These are phyloP conservation scores for Netelia inedita DNA, from an alignment of 2,888 invertebrate species.

Conservation along the genomic window DNA sequence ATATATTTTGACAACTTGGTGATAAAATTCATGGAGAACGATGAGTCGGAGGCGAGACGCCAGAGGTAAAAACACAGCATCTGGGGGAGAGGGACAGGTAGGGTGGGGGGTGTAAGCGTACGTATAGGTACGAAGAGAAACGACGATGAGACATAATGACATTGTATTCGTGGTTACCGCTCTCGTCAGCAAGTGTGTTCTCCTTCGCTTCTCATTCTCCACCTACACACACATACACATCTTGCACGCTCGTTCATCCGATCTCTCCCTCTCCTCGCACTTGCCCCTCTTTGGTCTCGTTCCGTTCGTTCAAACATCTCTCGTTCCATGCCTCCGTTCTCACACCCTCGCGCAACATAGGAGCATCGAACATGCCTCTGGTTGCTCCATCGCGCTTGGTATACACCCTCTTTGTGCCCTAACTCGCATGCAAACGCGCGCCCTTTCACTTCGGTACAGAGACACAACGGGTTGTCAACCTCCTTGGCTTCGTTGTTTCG, in stretches of 20 bases:
- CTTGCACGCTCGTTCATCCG: neutral
- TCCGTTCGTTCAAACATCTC: slow-evolving; percentile 59
- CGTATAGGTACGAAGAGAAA: slow-evolving; percentile 21
- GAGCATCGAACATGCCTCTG: slow-evolving; percentile 49
- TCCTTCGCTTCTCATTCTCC: slow-evolving; percentile 58
- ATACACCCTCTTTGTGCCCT: slow-evolving; percentile 57
- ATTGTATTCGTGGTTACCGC: slow-evolving; percentile 70
- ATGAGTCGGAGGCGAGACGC: neutral
- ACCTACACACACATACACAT: neutral
- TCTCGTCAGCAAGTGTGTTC: slow-evolving; percentile 71
- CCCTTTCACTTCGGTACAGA: slow-evolving; percentile 23
- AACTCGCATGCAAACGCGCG: slow-evolving; percentile 48
- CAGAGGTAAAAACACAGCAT: slow-evolving; percentile 33
- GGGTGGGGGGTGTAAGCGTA: too few species aligned
- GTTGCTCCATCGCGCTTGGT: slow-evolving; percentile 60
- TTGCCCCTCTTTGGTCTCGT: slow-evolving; percentile 14
- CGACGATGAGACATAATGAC: slow-evolving; percentile 68
- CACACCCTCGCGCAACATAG: slow-evolving; percentile 27
- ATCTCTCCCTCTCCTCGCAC: slow-evolving; percentile 8
- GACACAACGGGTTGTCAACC: slow-evolving; percentile 47
- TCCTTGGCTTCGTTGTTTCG: slow-evolving; percentile 43
- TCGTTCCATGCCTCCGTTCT: slow-evolving; percentile 56
- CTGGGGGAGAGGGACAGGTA: too few species aligned
- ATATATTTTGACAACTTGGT: neutral
- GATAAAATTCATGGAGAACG: slow-evolving; percentile 47